Percentiles rank a stretch among this genome's conserved stretches.
Evolutionary conservation across 2,113 vertebrate genomes (phyloP).

Genomic region (Sporophila hypoxantha): DNA sequence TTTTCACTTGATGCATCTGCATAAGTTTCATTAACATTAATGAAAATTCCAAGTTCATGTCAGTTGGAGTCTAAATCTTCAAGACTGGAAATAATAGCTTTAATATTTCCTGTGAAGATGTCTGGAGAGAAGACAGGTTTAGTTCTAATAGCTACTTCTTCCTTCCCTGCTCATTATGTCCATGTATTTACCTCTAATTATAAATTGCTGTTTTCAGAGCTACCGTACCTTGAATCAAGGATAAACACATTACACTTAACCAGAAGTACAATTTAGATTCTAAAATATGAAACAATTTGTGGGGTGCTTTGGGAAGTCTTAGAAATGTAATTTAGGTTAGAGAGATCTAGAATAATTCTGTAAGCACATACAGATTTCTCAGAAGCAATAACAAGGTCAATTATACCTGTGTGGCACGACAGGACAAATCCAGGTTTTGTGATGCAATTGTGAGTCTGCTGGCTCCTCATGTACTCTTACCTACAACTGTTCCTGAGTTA

Average conservation of each 20-base stretch:
- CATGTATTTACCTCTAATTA: background rate
- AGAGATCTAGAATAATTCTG: background rate
- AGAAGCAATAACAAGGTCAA: background rate
- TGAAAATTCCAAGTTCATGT: background rate
- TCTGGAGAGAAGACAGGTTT: background rate
- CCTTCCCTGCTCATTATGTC: background rate
- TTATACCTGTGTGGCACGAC: background rate
- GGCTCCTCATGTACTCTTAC: background rate
- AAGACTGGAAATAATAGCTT: background rate
- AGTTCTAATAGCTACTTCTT: background rate
- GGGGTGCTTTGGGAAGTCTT: background rate
- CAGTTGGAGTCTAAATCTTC: background rate
- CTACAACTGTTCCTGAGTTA: background rate
- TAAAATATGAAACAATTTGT: background rate
- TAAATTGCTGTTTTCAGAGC: background rate
- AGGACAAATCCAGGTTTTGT: background rate
- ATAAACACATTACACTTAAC: background rate
- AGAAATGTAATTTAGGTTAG: background rate
- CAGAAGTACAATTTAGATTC: background rate
- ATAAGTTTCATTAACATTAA: background rate
- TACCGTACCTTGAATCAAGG: background rate
- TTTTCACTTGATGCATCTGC: background rate
- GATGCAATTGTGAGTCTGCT: background rate
- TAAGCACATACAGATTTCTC: background rate
- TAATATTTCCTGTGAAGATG: slow-evolving; percentile 5